Conservation (phyloP, 2,113 vertebrate species). For the Vulpes ferrilata region DNA sequence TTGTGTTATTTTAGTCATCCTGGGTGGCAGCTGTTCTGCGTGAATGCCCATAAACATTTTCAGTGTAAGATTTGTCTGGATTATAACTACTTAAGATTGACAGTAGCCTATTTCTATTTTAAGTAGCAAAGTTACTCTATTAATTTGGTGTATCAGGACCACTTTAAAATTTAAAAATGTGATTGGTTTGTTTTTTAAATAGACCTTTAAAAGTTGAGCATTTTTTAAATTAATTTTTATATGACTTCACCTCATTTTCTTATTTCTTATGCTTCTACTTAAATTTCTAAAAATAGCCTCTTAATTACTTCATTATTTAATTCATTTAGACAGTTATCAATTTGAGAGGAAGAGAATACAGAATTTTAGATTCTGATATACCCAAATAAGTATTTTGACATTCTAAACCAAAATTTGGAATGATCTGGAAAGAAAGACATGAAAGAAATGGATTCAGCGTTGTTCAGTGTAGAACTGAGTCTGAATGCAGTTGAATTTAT, state of each 20-base stretch:
- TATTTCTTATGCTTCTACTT: constrained; percentile 50
- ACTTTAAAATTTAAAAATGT: constrained; percentile 59
- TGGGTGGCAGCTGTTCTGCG: constrained; percentile 82
- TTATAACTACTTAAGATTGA: constrained; percentile 66
- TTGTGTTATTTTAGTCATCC: constrained; percentile 84
- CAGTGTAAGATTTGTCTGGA: constrained; percentile 75
- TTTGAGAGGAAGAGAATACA: constrained; percentile 26
- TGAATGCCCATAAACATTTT: constrained; percentile 76
- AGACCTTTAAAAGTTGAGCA: constrained; percentile 31
- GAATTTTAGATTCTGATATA: constrained; percentile 57
- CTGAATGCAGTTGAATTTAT: background rate
- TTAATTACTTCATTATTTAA: constrained; percentile 25
- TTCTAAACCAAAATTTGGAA: constrained; percentile 53
- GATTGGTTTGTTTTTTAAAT: constrained; percentile 51
- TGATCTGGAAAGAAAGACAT: constrained; percentile 4
- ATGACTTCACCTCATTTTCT: constrained; percentile 9
- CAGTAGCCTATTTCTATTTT: constrained; percentile 69
- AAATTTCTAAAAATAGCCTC: constrained; percentile 11
- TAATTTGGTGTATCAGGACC: constrained; percentile 62
- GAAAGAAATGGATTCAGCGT: constrained; percentile 37
- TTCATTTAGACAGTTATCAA: constrained; percentile 10
- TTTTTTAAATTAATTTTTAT: constrained; percentile 56
- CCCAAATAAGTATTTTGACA: constrained; percentile 45
- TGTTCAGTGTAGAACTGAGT: background rate
- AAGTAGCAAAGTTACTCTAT: constrained; percentile 69